Base-by-base conservation (phyloP, 2,888 invertebrate genomes). In the Pandemis cinnamomeana region DNA sequence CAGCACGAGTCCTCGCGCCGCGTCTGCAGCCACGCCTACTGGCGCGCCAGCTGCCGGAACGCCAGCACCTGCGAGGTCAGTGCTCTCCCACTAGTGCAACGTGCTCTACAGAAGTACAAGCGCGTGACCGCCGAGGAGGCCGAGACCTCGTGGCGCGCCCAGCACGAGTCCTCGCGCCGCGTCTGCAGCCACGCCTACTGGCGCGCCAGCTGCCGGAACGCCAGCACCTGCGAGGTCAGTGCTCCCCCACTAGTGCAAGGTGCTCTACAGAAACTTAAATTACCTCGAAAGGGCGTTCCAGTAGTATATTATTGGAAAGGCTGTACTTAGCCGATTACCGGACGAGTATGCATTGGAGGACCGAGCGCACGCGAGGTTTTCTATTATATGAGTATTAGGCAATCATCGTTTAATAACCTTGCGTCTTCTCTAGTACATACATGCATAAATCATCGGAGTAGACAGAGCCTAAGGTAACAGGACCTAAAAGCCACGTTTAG, bases 181-280 rank as follows among this genome's bases (percentile, higher is more conserved):
- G 97, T 96, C 0, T 99, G 99, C 89, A 97, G 97, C 78, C 99
- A 99, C 93, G 97, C 98, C 7, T 99, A 98, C 91, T 98, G 98
- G 98, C 97, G 96, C 81, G 96, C 97, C 51, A 96, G 97, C 83
- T 99, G 99, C 91, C 95, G 97, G 84, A 97, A 97, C 88, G 96
- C 96, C 13, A 94, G 95, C 60, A 97, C 97, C 80, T 99, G 99
- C 94, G 99, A 99, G 95, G 95, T 95, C 42, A 15, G 67, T 60
- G 20, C 62, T 13, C 13, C 8, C 44, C 46, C 48, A 8, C 27
- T 36, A 36, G 27, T 36, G 4, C 27, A 36, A 36, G 3, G 3
- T 36, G 27, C 27, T 36, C 27, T 36, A 4, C 27, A 36, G 27
- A 36, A 2, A 36, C 27, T 36, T 36, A 36, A 36, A 36, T 36